Conservation (phyloP, 30 jellyfish, hydroid and myxozoan species). For the Aurelia sp. region DNA sequence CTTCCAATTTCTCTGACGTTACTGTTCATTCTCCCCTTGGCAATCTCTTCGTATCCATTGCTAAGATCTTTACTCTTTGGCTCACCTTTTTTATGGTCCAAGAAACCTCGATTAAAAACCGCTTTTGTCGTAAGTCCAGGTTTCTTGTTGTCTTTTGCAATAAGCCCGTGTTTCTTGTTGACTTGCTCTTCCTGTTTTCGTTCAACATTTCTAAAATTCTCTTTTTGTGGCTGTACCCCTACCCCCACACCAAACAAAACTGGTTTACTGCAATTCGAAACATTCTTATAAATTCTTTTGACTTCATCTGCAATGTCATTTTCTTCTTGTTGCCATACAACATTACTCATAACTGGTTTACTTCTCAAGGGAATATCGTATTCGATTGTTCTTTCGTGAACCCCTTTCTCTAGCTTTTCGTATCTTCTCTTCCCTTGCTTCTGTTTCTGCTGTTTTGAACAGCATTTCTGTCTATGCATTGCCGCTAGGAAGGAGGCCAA, state of each 20-base stretch:
- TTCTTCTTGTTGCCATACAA: slow-evolving; percentile 90
- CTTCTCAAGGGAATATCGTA: slow-evolving; percentile 74
- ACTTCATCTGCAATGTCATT: slow-evolving; percentile 96
- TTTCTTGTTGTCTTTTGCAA: background rate
- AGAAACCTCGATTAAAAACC: background rate
- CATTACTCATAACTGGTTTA: slow-evolving; percentile 72
- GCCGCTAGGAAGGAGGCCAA: slow-evolving; percentile 46
- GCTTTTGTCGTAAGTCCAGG: background rate
- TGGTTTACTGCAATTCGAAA: slow-evolving; percentile 69
- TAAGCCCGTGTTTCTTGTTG: background rate
- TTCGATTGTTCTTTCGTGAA: slow-evolving; percentile 37
- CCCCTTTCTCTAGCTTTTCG: background rate
- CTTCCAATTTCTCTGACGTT: too few species aligned
- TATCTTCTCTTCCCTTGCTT: background rate
- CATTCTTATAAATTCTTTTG: slow-evolving; percentile 48
- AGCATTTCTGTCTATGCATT: slow-evolving; percentile 46
- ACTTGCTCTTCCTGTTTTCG: background rate
- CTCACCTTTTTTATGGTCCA: background rate
- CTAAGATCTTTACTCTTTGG: background rate
- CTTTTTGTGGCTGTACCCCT: slow-evolving; percentile 25
- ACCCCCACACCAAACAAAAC: slow-evolving; percentile 33
- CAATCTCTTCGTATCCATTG: background rate
- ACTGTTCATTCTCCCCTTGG: background rate
- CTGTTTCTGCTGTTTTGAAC: slow-evolving; percentile 10
- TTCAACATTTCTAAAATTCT: background rate